Evolutionary conservation across 2,888 invertebrate genomes (phyloP), one percentile per base, ranked within the genome.

Genomic region (Nemotelus nigrinus): DNA sequence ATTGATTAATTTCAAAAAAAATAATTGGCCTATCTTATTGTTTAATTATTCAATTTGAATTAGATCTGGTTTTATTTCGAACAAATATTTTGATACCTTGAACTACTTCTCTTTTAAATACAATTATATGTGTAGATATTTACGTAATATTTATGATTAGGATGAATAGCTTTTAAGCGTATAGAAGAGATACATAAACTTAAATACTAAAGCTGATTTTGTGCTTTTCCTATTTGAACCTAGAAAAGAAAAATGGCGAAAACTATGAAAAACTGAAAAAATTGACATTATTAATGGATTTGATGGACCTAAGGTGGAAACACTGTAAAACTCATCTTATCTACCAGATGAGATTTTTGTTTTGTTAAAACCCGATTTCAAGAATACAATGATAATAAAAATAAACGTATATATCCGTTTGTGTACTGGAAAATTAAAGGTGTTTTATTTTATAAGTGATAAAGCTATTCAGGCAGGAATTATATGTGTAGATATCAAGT

Each of bases 381-480:
- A 55, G 53, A 68, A 50, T 50, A n/a, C n/a, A 39, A 68, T 57
- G 57, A 57, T 57, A 25, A 57, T 57, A 41, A 70, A 55, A 70
- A 70, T 70, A 70, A 70, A 70, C 55, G 55, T 70, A 70, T 45
- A 70, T 70, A 70, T 70, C 55, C 70, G 70, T 70, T 70, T 70
- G 70, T 70, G 70, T 70, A 70, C 53, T 55, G 47, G 70, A 67
- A 70, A 47, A 43, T 65, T 45, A 50, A 50, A 39, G 63, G 45
- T 70, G 39, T 45, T 50, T 43, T 55, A 55, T 70, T 6, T 50
- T 8, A 50, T 50, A 6, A 8, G 53, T 6, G 8, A 50, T 50
- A 50, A 50, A 50, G 5, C 8, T 50, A 50, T n/a, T n/a, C n/a
- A n/a, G n/a, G n/a, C n/a, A n/a, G n/a, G n/a, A n/a, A n/a, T n/a